Evolutionary conservation across 1,140 invertebrate genomes (phyloP), one percentile per base, ranked within the genome.

Genomic region (Drosophila eugracilis): DNA sequence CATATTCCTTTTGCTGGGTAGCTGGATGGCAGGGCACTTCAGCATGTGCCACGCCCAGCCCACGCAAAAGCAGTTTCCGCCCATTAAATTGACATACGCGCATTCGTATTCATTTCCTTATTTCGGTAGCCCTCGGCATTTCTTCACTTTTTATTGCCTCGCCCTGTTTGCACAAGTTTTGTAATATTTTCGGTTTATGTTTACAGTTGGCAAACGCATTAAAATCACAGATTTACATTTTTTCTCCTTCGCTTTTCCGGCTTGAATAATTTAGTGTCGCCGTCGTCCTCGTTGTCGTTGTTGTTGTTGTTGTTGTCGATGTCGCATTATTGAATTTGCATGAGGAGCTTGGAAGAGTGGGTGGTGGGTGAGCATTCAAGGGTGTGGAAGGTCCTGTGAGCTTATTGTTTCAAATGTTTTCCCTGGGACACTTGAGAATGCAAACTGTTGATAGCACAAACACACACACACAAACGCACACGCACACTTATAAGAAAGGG

Each of bases 141-240:
- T 66, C 62, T 32, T 78, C 39, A 32, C 32, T 69, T 78, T 88
- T 88, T 86, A 81, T 81, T 59, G 81, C 74, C 47, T 30, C 44
- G 53, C 42, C 42, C 59, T 73, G 83, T 88, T 85, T 88, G 84
- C 84, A 83, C 67, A 88, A 88, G 84, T 89, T 84, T 88, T 89
- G 84, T 88, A 88, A 88, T 88, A 88, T 88, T 88, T 88, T 79
- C 77, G 84, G 75, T 89, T 88, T 88, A 88, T 88, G 84, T 86
- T 90, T 89, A 89, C 77, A 90, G 70, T 78, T 86, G 81, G 78
- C 77, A 81, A 89, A 89, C 79, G 80, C 86, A 89, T 89, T 89
- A 90, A 89, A 89, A 86, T 90, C 86, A 89, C 86, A 90, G 86
- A 89, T 86, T 86, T 83, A 86, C 80, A 90, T 90, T 89, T 89